A percentile compares a stretch with the other conserved stretches of the same genome.
Evolutionary conservation across 2,888 invertebrate species (phyloP).

Genomic region (Polyploca ridens): DNA sequence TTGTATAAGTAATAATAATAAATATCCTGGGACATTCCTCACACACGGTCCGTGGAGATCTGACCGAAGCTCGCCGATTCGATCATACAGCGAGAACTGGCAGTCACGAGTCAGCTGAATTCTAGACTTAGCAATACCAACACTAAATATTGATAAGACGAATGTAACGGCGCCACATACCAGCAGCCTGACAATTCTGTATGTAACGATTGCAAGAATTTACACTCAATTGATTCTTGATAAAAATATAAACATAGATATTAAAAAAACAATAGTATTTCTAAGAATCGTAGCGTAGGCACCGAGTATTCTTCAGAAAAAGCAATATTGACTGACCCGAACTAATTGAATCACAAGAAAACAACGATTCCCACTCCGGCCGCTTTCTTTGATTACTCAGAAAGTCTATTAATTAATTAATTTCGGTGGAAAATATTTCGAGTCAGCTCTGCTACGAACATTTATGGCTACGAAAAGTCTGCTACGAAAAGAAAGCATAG

Average conservation of each 20-base stretch:
- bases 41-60: no score
- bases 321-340: background rate
- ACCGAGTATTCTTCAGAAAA: background rate
- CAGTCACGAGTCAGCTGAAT: no score
- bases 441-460: background rate
- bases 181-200: no score
- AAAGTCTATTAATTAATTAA: background rate
- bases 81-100: no score
- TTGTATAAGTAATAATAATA: no score
- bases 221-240: background rate
- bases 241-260: background rate
- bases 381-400: background rate
- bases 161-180: no score
- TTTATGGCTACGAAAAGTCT: background rate
- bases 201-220: no score
- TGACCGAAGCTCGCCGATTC: no score
- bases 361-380: background rate
- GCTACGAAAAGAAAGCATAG: no score
- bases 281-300: background rate
- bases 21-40: no score
- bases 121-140: no score
- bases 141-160: no score
- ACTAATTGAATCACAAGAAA: background rate
- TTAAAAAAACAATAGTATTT: background rate
- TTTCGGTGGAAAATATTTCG: background rate